phyloP scores from a whole-genome alignment of 2,888 invertebrate genomes.

The Unio pictorum region DNA sequence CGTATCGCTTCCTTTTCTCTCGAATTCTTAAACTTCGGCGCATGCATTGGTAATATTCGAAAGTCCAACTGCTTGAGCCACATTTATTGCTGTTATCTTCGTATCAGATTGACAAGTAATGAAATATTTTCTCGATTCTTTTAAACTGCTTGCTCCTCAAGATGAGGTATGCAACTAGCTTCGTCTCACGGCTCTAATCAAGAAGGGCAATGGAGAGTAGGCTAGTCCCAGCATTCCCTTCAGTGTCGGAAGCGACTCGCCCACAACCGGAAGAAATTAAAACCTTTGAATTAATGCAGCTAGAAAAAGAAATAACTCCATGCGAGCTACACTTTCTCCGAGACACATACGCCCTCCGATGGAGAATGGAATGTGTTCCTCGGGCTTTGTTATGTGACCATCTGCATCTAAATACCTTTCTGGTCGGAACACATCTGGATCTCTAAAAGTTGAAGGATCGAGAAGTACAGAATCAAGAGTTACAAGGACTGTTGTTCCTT shows the following conservation, averaged over 20 bases:
- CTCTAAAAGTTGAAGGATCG: slow-evolving; percentile 41
- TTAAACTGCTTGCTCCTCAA: too few species aligned
- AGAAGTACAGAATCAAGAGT: slow-evolving; percentile 49
- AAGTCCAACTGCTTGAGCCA: too few species aligned
- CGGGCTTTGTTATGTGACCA: slow-evolving; percentile 17
- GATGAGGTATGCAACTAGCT: too few species aligned
- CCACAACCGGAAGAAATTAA: slow-evolving; percentile 13
- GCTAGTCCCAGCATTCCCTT: slow-evolving; percentile 28
- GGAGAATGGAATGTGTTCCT: slow-evolving; percentile 34
- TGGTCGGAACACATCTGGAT: slow-evolving; percentile 53
- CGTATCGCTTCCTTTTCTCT: too few species aligned
- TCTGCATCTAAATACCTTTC: slow-evolving; percentile 48
- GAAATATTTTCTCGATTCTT: too few species aligned
- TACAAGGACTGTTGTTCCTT: slow-evolving; percentile 38
- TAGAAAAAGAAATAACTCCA: slow-evolving; percentile 38
- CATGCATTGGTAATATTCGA: too few species aligned
- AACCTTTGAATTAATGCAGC: slow-evolving; percentile 30
- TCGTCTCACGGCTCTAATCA: neutral
- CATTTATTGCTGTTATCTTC: too few species aligned
- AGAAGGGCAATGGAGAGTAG: slow-evolving; percentile 15
- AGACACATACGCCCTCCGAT: slow-evolving; percentile 15
- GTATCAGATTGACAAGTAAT: too few species aligned
- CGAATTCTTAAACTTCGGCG: too few species aligned
- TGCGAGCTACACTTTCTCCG: slow-evolving; percentile 16
- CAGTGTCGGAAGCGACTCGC: slow-evolving; percentile 22